phyloP scores from a whole-genome alignment of 2,888 invertebrate species.

The Caenorhabditis wallacei region DNA sequence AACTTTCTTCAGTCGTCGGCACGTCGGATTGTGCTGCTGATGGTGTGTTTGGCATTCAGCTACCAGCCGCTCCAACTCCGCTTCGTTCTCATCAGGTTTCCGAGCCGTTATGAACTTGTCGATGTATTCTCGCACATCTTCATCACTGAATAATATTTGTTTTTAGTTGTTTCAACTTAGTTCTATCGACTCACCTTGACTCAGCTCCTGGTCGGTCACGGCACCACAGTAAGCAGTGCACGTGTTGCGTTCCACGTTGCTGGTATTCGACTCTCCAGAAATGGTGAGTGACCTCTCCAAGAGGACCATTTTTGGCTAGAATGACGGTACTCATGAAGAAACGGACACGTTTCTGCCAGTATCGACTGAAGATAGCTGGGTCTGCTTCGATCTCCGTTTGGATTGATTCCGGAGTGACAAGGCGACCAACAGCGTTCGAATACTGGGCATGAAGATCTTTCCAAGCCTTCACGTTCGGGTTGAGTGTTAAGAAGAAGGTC shows the following conservation, averaged over 20 bases:
- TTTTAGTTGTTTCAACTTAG: too few relatives aligned
- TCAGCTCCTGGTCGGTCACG: background rate
- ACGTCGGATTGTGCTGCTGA: background rate
- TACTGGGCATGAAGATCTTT: too few relatives aligned
- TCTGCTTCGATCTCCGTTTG: background rate
- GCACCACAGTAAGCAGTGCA: constrained; percentile 1
- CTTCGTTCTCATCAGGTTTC: background rate
- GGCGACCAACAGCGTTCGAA: too few relatives aligned
- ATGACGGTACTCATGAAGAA: background rate
- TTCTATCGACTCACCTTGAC: too few relatives aligned
- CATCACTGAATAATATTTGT: too few relatives aligned
- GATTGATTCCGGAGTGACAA: background rate
- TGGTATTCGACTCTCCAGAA: background rate
- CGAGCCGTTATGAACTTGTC: background rate
- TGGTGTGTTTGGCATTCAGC: too few relatives aligned
- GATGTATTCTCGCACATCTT: background rate
- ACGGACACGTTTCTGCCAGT: background rate
- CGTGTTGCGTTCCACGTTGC: constrained; percentile 2
- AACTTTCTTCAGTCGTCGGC: background rate
- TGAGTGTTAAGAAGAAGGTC: too few relatives aligned
- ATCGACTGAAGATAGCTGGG: background rate
- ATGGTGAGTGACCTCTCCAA: background rate
- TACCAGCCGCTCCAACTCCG: too few relatives aligned
- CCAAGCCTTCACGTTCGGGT: too few relatives aligned
- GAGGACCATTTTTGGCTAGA: background rate